phyloP scores from a whole-genome alignment of 2,797 vertebrate species.

The Agapornis canus region DNA sequence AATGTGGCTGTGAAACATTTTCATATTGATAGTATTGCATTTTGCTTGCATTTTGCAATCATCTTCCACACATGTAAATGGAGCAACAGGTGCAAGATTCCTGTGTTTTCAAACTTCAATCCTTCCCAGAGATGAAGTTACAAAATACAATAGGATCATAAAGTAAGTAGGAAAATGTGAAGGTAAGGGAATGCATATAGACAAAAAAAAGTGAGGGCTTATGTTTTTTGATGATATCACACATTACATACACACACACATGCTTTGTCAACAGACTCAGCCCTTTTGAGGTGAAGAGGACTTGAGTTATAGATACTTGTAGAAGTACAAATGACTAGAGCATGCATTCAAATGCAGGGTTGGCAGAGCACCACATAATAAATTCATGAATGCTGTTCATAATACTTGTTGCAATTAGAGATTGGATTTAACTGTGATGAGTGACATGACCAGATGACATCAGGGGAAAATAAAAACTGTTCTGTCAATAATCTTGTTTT shows the following conservation, averaged over 20 bases:
- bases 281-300: not conserved
- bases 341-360: not conserved
- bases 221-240: not conserved
- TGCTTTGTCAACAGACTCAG: not conserved
- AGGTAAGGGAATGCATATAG: not conserved
- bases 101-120: not conserved
- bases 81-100: not conserved
- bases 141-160: not conserved
- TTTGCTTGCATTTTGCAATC: conserved; percentile 1
- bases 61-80: not conserved
- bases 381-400: not conserved
- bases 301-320: not conserved
- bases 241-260: not conserved
- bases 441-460: conserved; percentile 28
- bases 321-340: not conserved
- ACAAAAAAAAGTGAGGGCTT: not conserved
- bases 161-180: not conserved
- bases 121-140: not conserved
- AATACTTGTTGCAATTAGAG: conserved; percentile 5
- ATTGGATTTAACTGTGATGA: not conserved
- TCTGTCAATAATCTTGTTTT: not conserved
- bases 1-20: not conserved
- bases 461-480: conserved; percentile 29
- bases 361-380: not conserved
- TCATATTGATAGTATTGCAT: not conserved